phyloP scores from a whole-genome alignment of 2,888 invertebrate species.

The Panorpa germanica region DNA sequence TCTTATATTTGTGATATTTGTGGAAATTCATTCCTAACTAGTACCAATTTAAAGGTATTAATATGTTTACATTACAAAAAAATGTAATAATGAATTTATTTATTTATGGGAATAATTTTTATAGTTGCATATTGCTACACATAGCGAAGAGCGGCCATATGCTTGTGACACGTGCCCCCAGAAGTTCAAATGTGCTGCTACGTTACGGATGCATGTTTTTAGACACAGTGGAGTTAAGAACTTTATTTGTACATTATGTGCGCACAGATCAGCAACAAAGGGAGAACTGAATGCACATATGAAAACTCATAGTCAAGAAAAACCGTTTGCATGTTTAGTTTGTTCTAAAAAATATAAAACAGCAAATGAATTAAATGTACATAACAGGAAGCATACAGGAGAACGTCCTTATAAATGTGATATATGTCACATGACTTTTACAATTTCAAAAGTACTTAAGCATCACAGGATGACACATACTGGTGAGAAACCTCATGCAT shows the following conservation, averaged over 20 bases:
- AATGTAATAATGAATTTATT: no score
- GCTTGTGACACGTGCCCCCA: conserved; percentile 10
- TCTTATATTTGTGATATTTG: conserved; percentile 28
- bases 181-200: conserved; percentile 11
- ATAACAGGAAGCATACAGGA: conserved; percentile 11
- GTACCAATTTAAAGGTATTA: no score
- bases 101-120: no score
- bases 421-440: conserved; percentile 10
- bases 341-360: conserved; percentile 11
- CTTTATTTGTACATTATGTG: no score
- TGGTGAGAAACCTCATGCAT: conserved; percentile 11
- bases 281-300: no score
- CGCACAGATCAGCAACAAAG: no score
- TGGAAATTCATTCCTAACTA: conserved; percentile 22
- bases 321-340: conserved; percentile 11
- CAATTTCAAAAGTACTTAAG: conserved; percentile 11
- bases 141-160: conserved; percentile 11
- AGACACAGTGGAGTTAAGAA: no score
- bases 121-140: no score
- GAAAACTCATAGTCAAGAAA: conserved; percentile 10
- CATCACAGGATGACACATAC: conserved; percentile 12
- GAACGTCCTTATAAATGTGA: conserved; percentile 10
- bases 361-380: conserved; percentile 10
- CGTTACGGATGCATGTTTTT: conserved; percentile 11
- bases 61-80: no score